Evolutionary conservation across 2,888 invertebrate species (phyloP), one percentile per base, ranked within the genome.

Genomic region (Pteria penguin): DNA sequence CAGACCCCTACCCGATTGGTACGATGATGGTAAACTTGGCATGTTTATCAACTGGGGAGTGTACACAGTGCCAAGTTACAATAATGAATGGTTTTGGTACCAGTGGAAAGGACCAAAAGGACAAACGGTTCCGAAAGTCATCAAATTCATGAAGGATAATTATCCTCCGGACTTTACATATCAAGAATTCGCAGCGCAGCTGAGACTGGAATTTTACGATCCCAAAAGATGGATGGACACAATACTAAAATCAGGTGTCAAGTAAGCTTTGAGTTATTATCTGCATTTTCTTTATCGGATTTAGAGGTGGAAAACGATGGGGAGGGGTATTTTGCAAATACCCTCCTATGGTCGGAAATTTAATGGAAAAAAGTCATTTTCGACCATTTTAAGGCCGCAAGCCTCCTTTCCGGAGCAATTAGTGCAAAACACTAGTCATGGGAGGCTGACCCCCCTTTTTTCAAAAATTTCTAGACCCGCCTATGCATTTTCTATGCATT

Each of bases 21-120:
- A 92, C 75, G 93, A 93, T 82, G 89, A 91, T n/a, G 87, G 88
- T n/a, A 93, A 93, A 79, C 88, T 93, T 52, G 93, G 89, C 86
- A 57, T 92, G 79, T 82, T 91, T 86, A 0, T 97, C 18, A 97
- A 80, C 58, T 85, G 84, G 84, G 85, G 85, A 24, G 81, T 85
- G 0, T 93, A 36, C 90, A 93, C 74, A 5, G 92, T 92, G 2
- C 91, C 91, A 4, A 84, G 85, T 33, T 83, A 75, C 72, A 72
- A 69, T 24, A 73, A 75, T 55, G 98, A 97, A 93, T 98, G 98
- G 98, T 98, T 98, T 91, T 98, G 97, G 97, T 93, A 92, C 14
- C 93, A 95, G 85, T 97, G 97, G 97, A 93, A 94, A 62, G 82
- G 81, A 8, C 70, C 79, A 76, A 78, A 69, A 8, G 45, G 45